Conservation (phyloP, 2,888 invertebrate species). For the Strigamia maritima region DNA sequence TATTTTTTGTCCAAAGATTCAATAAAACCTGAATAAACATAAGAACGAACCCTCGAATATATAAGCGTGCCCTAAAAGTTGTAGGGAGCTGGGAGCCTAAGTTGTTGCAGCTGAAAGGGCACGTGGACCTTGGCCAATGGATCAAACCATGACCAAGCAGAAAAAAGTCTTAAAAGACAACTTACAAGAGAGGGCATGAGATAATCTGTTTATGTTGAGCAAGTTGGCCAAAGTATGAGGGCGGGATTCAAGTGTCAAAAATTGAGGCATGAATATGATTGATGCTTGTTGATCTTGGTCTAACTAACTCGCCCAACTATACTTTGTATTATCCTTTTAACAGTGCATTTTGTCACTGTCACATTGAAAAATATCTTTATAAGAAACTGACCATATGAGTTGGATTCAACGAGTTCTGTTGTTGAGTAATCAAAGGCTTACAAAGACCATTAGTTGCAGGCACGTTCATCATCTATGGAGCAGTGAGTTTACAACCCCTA, state of each 20-base stretch:
- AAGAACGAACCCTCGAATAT: neutral
- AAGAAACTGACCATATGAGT: neutral
- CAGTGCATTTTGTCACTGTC: neutral
- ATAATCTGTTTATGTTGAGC: conserved; percentile 18
- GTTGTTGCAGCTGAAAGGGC: conserved; percentile 25
- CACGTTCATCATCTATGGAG: conserved; percentile 21
- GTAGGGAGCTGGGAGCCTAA: neutral
- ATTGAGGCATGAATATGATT: conserved; percentile 27
- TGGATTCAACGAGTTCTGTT: neutral
- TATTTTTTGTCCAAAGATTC: neutral
- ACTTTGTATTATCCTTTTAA: neutral
- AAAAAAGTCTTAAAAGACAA: conserved; percentile 15
- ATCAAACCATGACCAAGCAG: conserved; percentile 12
- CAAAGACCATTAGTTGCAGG: conserved; percentile 12
- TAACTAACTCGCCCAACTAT: neutral
- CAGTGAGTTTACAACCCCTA: conserved; percentile 21
- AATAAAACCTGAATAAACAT: conserved; percentile 9
- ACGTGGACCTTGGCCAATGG: conserved; percentile 22
- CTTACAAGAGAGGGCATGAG: neutral
- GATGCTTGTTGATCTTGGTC: neutral
- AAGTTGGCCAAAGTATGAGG: conserved; percentile 9
- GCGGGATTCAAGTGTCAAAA: conserved; percentile 19
- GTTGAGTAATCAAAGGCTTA: neutral
- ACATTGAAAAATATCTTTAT: neutral
- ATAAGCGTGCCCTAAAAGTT: neutral